Evolutionary conservation across 2,797 vertebrate genomes (phyloP).

Genomic region (Pogonophryne albipinna): DNA sequence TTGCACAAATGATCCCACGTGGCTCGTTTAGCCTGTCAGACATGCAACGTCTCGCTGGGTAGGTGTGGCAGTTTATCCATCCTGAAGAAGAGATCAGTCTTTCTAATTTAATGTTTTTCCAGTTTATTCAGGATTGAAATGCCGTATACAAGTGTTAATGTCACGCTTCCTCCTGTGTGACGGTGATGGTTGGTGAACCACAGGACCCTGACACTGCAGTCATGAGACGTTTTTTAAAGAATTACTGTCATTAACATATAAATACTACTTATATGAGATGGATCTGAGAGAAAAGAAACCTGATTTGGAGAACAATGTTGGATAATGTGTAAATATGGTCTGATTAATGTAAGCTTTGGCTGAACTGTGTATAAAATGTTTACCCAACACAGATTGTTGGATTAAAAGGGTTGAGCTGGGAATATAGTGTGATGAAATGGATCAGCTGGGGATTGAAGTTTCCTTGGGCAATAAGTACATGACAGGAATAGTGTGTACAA

Average conservation of each 20-base stretch:
- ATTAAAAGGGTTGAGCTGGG: constrained; percentile 14
- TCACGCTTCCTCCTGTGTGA: background rate
- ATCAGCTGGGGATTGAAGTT: constrained; percentile 8
- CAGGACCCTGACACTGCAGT: background rate
- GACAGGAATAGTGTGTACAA: background rate
- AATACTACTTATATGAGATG: background rate
- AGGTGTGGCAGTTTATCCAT: constrained; percentile 2
- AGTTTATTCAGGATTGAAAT: background rate
- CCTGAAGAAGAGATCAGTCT: constrained; percentile 1
- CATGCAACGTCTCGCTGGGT: constrained; percentile 16
- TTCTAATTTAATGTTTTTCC: background rate
- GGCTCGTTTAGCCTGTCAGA: background rate
- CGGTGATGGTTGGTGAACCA: background rate
- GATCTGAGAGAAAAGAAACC: background rate
- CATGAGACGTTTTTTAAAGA: background rate
- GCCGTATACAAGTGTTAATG: background rate
- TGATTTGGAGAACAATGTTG: background rate
- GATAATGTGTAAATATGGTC: too few relatives aligned
- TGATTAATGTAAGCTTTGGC: background rate
- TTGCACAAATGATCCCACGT: constrained; percentile 33
- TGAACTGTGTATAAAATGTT: background rate
- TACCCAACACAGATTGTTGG: background rate
- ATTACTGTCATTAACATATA: background rate
- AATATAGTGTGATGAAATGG: constrained; percentile 2
- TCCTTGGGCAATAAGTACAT: constrained; percentile 1